Conservation (phyloP, 2,888 invertebrate species). For the Molorchus minor region DNA sequence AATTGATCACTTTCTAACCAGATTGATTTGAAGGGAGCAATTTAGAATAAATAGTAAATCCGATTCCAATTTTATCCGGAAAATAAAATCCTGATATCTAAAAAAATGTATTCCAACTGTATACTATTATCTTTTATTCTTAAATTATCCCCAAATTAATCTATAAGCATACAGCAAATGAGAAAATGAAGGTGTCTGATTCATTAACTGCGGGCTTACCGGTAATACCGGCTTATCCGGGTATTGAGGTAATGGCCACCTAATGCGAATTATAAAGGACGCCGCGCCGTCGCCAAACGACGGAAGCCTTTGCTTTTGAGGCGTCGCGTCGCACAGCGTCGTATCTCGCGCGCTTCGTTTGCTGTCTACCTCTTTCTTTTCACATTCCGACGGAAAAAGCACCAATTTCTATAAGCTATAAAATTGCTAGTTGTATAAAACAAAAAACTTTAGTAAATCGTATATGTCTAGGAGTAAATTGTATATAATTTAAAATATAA, state of each 20-base stretch:
- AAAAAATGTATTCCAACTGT: too few relatives aligned
- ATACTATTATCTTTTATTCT: slow-evolving; percentile 10
- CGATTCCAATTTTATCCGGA: too few relatives aligned
- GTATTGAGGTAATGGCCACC: slow-evolving; percentile 60
- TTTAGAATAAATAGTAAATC: too few relatives aligned
- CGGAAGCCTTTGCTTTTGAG: slow-evolving; percentile 19
- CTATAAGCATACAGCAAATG: slow-evolving; percentile 28
- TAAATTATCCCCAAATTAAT: slow-evolving; percentile 9
- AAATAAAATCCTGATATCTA: too few relatives aligned
- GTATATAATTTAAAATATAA: too few relatives aligned
- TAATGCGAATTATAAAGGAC: slow-evolving; percentile 59
- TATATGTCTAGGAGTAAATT: too few relatives aligned
- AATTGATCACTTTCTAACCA: too few relatives aligned
- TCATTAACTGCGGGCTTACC: slow-evolving; percentile 59
- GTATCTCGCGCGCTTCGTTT: slow-evolving; percentile 2
- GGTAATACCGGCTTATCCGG: slow-evolving; percentile 59
- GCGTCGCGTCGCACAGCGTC: slow-evolving; percentile 13
- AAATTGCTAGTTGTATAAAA: too few relatives aligned
- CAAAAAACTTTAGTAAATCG: too few relatives aligned
- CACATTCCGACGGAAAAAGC: slow-evolving; percentile 17
- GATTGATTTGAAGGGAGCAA: too few relatives aligned
- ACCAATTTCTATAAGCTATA: too few relatives aligned
- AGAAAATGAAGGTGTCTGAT: slow-evolving; percentile 52
- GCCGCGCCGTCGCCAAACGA: slow-evolving; percentile 42
- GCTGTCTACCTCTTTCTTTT: slow-evolving; percentile 6